A percentile compares a stretch with the other conserved stretches of the same genome.
phyloP scores from a whole-genome alignment of 2,797 vertebrate genomes.

The Amblyopsis hoosieri region DNA sequence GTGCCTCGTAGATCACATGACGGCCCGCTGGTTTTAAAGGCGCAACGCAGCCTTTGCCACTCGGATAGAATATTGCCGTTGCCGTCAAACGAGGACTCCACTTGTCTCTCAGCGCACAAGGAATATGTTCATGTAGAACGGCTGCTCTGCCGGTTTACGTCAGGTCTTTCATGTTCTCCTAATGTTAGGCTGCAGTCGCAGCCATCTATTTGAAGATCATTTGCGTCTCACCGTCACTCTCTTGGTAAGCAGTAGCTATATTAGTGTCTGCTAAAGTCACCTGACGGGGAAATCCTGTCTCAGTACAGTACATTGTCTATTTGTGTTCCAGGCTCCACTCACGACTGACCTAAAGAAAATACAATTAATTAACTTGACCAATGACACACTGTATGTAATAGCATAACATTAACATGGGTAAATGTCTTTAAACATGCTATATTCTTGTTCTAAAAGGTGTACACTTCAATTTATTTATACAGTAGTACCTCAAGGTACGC shows the following conservation, averaged over 20 bases:
- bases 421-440: too few relatives aligned
- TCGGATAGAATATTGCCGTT: constrained; percentile 39
- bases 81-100: constrained; percentile 6
- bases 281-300: constrained; percentile 3
- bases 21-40: constrained; percentile 82
- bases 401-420: too few relatives aligned
- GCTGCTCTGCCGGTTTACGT: neutral
- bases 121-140: neutral
- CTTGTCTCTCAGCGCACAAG: neutral
- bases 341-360: constrained; percentile 17
- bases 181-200: too few relatives aligned
- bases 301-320: constrained; percentile 42
- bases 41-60: constrained; percentile 71
- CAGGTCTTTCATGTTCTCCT: too few relatives aligned
- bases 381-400: neutral
- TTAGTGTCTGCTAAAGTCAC: constrained; percentile 1
- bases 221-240: too few relatives aligned
- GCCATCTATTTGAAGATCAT: too few relatives aligned
- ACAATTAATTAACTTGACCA: neutral
- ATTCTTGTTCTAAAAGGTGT: too few relatives aligned
- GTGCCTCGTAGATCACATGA: constrained; percentile 79
- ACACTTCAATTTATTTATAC: too few relatives aligned
- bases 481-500: too few relatives aligned
- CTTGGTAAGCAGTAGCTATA: neutral
- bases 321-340: constrained; percentile 31